Evolutionary conservation across 2,888 invertebrate species (phyloP).

Genomic region (Rotaria macrura): DNA sequence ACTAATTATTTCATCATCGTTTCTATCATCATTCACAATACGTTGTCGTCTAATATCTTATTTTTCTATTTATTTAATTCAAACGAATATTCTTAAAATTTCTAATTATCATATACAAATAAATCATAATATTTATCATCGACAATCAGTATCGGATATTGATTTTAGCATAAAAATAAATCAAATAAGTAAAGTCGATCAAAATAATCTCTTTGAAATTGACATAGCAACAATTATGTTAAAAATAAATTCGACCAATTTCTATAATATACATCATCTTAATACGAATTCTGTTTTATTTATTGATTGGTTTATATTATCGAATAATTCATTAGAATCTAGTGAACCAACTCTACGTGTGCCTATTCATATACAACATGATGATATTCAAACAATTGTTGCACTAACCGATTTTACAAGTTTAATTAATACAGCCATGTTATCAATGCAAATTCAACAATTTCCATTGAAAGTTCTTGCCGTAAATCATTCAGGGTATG

Average conservation of each 20-base stretch:
- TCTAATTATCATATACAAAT: neutral
- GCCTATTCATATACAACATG: neutral
- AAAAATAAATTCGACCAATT: neutral
- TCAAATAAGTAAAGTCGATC: neutral
- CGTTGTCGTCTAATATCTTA: neutral
- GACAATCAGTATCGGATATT: neutral
- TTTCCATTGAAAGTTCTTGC: neutral
- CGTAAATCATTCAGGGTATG: neutral
- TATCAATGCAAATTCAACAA: neutral
- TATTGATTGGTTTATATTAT: slow-evolving; percentile 9
- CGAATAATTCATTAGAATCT: neutral
- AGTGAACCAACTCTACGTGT: neutral
- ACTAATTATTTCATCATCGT: neutral
- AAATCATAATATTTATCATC: neutral
- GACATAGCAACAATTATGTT: neutral
- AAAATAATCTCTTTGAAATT: neutral
- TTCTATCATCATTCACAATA: neutral
- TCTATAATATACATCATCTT: neutral
- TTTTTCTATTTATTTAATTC: neutral
- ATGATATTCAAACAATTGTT: slow-evolving; percentile 10
- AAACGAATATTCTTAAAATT: neutral
- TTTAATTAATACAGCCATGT: neutral
- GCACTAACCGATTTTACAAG: neutral
- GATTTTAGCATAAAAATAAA: neutral
- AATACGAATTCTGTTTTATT: neutral